A percentile compares a stretch with the other conserved stretches of the same genome.
Conservation (phyloP, 2,888 invertebrate species). For the Sesamia inferens region DNA sequence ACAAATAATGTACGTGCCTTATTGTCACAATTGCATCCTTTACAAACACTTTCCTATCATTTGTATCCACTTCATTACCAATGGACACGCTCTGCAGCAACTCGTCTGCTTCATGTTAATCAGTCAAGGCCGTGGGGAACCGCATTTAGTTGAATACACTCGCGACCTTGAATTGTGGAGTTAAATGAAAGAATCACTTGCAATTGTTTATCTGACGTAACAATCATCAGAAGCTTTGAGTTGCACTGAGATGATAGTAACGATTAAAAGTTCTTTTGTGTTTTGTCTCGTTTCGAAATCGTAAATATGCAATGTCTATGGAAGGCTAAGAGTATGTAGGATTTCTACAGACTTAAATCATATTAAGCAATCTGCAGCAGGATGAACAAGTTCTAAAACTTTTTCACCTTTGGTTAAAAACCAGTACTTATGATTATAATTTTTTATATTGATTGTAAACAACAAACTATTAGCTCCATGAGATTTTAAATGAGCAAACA, state of each 20-base stretch:
- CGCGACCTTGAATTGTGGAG: constrained; percentile 31
- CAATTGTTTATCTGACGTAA: constrained; percentile 24
- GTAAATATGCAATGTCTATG: neutral
- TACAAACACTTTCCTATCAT: neutral
- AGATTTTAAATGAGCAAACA: neutral
- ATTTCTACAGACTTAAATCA: neutral
- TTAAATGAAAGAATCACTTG: constrained; percentile 29
- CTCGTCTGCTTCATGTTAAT: neutral
- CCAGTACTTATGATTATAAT: neutral
- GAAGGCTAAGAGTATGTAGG: neutral
- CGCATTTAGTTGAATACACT: constrained; percentile 25
- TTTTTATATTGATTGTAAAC: neutral
- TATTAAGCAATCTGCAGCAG: too few relatives aligned
- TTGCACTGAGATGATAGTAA: constrained; percentile 3
- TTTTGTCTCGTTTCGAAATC: neutral
- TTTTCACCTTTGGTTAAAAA: neutral
- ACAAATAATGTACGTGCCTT: neutral
- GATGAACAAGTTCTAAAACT: too few relatives aligned
- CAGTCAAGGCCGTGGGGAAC: neutral
- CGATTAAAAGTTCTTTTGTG: neutral
- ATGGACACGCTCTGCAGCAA: neutral
- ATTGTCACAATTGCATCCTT: neutral
- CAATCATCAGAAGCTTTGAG: constrained; percentile 36
- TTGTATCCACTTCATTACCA: neutral
- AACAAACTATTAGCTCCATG: neutral